phyloP scores from a whole-genome alignment of 2,888 invertebrate genomes.

The Sepiola atlantica region DNA sequence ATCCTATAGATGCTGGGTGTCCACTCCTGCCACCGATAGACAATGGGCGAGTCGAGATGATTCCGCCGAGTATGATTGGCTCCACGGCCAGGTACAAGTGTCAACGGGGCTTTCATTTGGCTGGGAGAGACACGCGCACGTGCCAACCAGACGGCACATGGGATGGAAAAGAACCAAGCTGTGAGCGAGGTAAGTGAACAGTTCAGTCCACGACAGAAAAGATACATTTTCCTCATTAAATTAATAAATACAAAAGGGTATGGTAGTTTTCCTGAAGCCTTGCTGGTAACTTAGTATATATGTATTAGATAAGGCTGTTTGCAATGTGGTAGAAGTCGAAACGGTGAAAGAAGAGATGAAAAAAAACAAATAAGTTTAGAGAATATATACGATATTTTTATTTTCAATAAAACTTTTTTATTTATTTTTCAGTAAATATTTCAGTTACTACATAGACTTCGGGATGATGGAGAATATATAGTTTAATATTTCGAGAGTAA shows the following conservation, averaged over 20 bases:
- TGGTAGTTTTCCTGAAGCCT: too few species aligned
- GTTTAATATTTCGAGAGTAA: too few species aligned
- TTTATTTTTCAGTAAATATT: too few species aligned
- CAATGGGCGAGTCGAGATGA: constrained; percentile 59
- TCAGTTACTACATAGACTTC: too few species aligned
- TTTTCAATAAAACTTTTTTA: too few species aligned
- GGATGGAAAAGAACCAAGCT: constrained; percentile 64
- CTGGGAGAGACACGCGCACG: constrained; percentile 57
- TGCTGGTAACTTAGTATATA: too few species aligned
- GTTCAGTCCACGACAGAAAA: neutral
- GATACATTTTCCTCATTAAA: neutral
- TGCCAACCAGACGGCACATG: constrained; percentile 60
- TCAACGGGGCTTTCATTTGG: constrained; percentile 58
- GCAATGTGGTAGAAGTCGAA: too few species aligned
- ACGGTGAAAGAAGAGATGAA: too few species aligned
- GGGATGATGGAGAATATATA: too few species aligned
- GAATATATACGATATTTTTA: too few species aligned
- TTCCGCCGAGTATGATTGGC: constrained; percentile 56
- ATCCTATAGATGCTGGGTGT: constrained; percentile 60
- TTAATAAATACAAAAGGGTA: neutral
- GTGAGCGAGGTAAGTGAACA: constrained; percentile 59
- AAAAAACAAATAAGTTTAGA: too few species aligned
- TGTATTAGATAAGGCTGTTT: too few species aligned
- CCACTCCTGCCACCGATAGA: constrained; percentile 57
- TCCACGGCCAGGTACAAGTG: constrained; percentile 58